phyloP scores from a whole-genome alignment of 2,113 vertebrate species.

The Corydoras sp. region DNA sequence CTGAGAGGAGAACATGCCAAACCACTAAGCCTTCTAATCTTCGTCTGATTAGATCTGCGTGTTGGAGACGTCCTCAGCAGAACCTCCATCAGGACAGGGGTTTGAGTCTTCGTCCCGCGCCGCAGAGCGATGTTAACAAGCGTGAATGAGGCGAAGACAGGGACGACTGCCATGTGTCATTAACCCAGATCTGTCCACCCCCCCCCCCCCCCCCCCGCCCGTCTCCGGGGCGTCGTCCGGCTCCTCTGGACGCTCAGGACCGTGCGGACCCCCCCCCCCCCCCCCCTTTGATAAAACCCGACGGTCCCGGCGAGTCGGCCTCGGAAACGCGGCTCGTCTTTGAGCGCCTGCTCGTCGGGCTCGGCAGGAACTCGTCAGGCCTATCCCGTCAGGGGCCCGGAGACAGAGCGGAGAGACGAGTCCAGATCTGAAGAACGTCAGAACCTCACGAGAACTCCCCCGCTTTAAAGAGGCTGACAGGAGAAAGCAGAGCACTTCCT shows the following conservation, averaged over 20 bases:
- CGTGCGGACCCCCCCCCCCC: slow-evolving; percentile 4
- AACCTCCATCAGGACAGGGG: background rate
- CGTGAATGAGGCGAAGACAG: background rate
- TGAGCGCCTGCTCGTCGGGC: slow-evolving; percentile 27
- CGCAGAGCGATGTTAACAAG: slow-evolving; percentile 11
- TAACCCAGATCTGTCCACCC: slow-evolving; percentile 34
- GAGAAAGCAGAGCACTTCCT: slow-evolving; percentile 22
- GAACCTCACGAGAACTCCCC: slow-evolving; percentile 47
- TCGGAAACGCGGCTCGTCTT: background rate
- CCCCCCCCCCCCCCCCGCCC: too few species aligned
- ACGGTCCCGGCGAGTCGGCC: slow-evolving; percentile 6
- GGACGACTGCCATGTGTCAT: slow-evolving; percentile 15
- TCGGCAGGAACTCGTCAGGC: slow-evolving; percentile 22
- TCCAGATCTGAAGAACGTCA: slow-evolving; percentile 25
- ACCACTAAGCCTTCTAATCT: too few species aligned
- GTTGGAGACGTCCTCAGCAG: too few species aligned
- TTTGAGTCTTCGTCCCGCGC: background rate
- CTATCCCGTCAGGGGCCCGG: slow-evolving; percentile 33
- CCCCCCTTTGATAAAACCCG: slow-evolving; percentile 15
- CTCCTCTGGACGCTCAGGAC: slow-evolving; percentile 1
- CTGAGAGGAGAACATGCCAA: too few species aligned
- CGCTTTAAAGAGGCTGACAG: slow-evolving; percentile 41
- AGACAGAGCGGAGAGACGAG: slow-evolving; percentile 33
- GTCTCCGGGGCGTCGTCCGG: background rate
- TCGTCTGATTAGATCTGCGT: too few species aligned